These are phyloP conservation scores for Apodemus speciosus DNA, from an alignment of 2,113 vertebrate genomes.

Conservation along the genomic window DNA sequence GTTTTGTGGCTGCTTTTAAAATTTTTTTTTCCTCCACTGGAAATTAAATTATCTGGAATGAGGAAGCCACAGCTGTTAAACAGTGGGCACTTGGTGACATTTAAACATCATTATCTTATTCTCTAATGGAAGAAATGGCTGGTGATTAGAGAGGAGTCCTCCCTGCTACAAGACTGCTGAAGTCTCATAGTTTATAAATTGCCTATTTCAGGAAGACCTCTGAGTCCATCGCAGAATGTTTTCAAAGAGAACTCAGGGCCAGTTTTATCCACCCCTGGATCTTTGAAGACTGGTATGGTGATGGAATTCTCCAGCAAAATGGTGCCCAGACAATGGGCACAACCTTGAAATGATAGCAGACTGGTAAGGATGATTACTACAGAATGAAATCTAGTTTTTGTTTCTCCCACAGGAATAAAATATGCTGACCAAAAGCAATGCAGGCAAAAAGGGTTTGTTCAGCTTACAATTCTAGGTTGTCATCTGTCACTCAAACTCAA, in stretches of 20 bases:
- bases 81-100: conserved; percentile 82
- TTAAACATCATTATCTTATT: conserved; percentile 73
- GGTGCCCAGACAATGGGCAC: rapidly evolving
- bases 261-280: background rate
- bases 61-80: conserved; percentile 77
- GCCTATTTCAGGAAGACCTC: conserved; percentile 54
- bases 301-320: no score
- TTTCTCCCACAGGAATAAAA: background rate
- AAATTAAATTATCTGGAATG: conserved; percentile 84
- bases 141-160: conserved; percentile 70
- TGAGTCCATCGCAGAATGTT: background rate
- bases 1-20: conserved; percentile 63
- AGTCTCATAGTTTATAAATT: conserved; percentile 72
- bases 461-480: background rate
- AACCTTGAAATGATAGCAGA: background rate
- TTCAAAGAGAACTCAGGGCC: background rate
- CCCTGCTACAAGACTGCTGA: background rate
- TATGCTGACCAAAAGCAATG: background rate
- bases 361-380: background rate
- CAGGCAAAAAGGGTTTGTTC: background rate
- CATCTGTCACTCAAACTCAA: background rate
- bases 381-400: background rate
- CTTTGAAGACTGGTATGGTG: background rate
- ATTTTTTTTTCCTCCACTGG: conserved; percentile 46
- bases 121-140: conserved; percentile 75